Percentiles rank a stretch among this genome's conserved stretches.
phyloP scores from a whole-genome alignment of 1,140 invertebrate species.

The Liolophura sinensis region DNA sequence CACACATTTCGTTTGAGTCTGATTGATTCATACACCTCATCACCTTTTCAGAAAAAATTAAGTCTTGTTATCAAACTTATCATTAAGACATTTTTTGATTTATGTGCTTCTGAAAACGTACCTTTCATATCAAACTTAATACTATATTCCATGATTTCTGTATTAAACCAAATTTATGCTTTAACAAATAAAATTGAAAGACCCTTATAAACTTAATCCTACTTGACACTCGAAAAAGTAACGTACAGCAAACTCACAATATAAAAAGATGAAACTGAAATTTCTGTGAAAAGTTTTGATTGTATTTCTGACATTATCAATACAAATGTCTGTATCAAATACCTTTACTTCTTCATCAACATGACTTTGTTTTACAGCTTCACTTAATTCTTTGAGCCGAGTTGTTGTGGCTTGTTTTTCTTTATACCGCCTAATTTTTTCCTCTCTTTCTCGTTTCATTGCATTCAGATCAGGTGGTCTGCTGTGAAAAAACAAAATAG shows the following conservation, averaged over 20 bases:
- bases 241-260: slow-evolving; percentile 12
- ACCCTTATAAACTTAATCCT: background rate
- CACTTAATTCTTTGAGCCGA: slow-evolving; percentile 69
- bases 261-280: slow-evolving; percentile 10
- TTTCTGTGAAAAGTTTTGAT: slow-evolving; percentile 14
- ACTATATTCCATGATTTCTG: too few species aligned
- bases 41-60: too few species aligned
- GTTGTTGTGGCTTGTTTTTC: slow-evolving; percentile 78
- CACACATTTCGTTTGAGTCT: too few species aligned
- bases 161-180: too few species aligned
- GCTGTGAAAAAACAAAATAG: background rate
- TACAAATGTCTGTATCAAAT: background rate
- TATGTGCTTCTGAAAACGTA: too few species aligned
- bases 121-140: too few species aligned
- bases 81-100: too few species aligned
- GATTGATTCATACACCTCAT: too few species aligned
- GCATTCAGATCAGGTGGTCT: slow-evolving; percentile 27
- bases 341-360: slow-evolving; percentile 76
- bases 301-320: background rate
- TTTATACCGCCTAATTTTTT: slow-evolving; percentile 80
- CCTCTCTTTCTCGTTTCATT: slow-evolving; percentile 44
- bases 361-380: slow-evolving; percentile 53
- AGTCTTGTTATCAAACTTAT: too few species aligned
- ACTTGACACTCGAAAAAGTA: background rate
- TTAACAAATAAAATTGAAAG: too few species aligned